phyloP scores from a whole-genome alignment of 2,797 vertebrate species.

The Sebastes oblongus region DNA sequence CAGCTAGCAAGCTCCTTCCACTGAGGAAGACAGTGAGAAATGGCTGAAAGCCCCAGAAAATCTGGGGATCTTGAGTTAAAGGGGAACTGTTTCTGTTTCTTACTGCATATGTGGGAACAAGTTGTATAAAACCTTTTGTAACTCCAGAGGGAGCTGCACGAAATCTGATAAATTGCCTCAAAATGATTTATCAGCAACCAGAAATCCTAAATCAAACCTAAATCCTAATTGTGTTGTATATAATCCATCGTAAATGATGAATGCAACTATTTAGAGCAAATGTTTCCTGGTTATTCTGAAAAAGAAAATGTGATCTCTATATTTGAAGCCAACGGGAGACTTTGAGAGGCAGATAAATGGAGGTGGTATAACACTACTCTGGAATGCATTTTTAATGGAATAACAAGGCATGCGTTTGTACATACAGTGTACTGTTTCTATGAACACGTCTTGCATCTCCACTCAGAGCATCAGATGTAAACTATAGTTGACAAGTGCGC shows the following conservation, averaged over 20 bases:
- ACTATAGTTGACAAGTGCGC: constrained; percentile 15
- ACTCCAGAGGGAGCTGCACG: neutral
- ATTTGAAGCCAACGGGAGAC: neutral
- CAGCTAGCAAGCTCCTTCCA: neutral
- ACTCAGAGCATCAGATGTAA: constrained; percentile 24
- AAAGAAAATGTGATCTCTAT: neutral
- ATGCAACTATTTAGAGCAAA: neutral
- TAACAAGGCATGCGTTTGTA: neutral
- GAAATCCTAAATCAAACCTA: neutral
- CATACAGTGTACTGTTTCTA: neutral
- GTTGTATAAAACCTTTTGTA: neutral
- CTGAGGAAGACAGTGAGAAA: neutral
- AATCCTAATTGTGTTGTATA: neutral
- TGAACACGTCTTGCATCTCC: neutral
- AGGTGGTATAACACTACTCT: neutral
- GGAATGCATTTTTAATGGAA: neutral
- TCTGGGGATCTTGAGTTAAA: neutral
- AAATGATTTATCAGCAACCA: neutral
- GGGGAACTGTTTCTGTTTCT: neutral
- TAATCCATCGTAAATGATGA: neutral
- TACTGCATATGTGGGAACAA: neutral
- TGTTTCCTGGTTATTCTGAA: neutral
- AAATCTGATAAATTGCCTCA: neutral
- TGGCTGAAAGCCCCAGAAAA: neutral
- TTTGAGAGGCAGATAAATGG: neutral